Evolutionary conservation across 2,797 vertebrate genomes (phyloP), one percentile per base, ranked within the genome.

Genomic region (Myotis findleyi): DNA sequence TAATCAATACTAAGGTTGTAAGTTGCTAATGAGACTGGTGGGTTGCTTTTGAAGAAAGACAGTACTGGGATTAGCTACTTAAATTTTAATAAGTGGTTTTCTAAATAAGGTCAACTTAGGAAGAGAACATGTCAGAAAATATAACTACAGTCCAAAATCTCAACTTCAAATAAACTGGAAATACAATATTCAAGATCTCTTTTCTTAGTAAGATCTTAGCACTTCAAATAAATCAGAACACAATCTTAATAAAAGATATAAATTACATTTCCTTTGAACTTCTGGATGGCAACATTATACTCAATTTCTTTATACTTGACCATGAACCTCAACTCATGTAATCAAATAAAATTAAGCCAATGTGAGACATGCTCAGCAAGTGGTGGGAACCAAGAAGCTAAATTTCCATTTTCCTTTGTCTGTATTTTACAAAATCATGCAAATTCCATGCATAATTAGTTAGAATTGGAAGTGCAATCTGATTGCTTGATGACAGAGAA

Each of bases 351-450:
- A 96, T 94, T 86, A 93, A 75, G 82, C 16, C 51, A 1, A 69
- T 66, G 62, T 75, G 66, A 94, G 79, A 77, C 59, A 93, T 33
- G 27, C 79, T 89, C 86, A 94, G 86, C 86, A 95, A 95, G 88
- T 55, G 69, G 57, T 77, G 21, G 27, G 87, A 93, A 94, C 66
- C 57, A 87, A 87, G 81, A 94, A 89, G 51, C n/a, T 71, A 55
- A 87, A 95, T 96, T 94, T 97, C 66, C 76, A 94, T 95, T 96
- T 97, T 90, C 72, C 16, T 93, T 91, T 94, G 53, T 88, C 82
- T 86, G 12, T 75, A 66, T 92, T 97, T 91, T 91, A 75, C n/a
- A 96, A 97, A 97, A 97, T 96, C 95, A 96, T 97, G 89, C 83
- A 97, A 97, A 97, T 89, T 89, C 59, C 76, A 95, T 6, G 4